These are phyloP conservation scores for Phyto melanocephala DNA, from an alignment of 2,888 invertebrate genomes.

Conservation along the genomic window DNA sequence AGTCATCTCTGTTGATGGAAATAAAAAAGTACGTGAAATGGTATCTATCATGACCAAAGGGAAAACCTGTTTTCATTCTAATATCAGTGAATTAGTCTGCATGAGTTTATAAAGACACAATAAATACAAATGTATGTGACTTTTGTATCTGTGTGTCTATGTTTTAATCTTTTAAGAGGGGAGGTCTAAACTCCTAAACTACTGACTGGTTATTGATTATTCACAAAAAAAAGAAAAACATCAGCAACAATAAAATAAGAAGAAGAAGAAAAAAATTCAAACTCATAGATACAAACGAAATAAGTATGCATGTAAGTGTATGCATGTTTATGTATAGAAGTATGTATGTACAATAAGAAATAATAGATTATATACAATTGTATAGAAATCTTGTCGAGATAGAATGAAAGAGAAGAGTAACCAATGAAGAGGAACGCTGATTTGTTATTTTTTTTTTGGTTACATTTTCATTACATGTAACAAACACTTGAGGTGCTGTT, in stretches of 20 bases:
- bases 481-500: slow-evolving; percentile 45
- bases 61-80: slow-evolving; percentile 49
- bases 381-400: slow-evolving; percentile 51
- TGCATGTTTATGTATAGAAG: neutral
- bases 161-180: slow-evolving; percentile 27
- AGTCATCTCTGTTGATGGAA: slow-evolving; percentile 47
- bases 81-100: neutral
- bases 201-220: slow-evolving; percentile 54
- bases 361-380: slow-evolving; percentile 37
- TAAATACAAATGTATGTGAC: neutral
- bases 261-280: slow-evolving; percentile 4
- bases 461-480: slow-evolving; percentile 35
- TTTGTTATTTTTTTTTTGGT: slow-evolving; percentile 26
- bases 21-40: neutral
- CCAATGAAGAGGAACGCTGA: slow-evolving; percentile 64
- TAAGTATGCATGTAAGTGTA: neutral
- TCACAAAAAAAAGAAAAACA: slow-evolving; percentile 32
- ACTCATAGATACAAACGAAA: slow-evolving; percentile 32
- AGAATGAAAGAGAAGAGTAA: slow-evolving; percentile 59
- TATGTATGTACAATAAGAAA: slow-evolving; percentile 33
- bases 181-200: slow-evolving; percentile 44
- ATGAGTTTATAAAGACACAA: neutral
- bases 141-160: slow-evolving; percentile 2
- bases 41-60: slow-evolving; percentile 35
- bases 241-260: neutral